Conservation (phyloP, 2,888 invertebrate species). For the Chromoteleia sp. region DNA sequence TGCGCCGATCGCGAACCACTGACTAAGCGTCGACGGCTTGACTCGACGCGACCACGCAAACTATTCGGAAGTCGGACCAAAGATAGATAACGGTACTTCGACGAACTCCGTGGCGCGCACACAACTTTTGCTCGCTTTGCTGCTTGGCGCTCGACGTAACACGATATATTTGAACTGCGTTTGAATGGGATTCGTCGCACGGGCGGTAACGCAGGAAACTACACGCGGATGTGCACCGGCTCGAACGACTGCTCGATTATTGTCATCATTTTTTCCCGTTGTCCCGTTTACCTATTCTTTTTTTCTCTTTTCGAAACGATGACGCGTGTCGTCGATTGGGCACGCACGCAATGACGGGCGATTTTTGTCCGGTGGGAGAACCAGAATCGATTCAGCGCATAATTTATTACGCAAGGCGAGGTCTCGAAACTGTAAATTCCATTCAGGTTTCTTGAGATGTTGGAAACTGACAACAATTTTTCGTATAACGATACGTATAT, state of each 20-base stretch:
- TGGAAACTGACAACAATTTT: not conserved
- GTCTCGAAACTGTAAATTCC: constrained; percentile 9
- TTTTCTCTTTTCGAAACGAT: not conserved
- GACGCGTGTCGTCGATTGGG: not conserved
- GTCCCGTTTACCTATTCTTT: not conserved
- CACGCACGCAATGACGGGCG: not conserved
- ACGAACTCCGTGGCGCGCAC: constrained; percentile 35
- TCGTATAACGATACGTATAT: too few relatives aligned
- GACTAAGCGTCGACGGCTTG: constrained; percentile 30
- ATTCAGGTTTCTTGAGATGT: constrained; percentile 13
- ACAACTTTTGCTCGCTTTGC: constrained; percentile 36
- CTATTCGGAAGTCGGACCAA: constrained; percentile 45
- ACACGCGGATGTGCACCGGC: not conserved
- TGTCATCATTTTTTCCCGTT: not conserved
- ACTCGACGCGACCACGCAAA: constrained; percentile 33
- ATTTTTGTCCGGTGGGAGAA: constrained; percentile 5
- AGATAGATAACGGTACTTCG: constrained; percentile 61
- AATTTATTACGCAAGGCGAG: constrained; percentile 12
- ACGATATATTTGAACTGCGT: constrained; percentile 51
- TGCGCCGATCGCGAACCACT: constrained; percentile 26
- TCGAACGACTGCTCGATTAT: not conserved
- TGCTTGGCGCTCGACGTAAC: constrained; percentile 49
- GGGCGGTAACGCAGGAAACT: constrained; percentile 39
- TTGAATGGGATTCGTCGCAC: constrained; percentile 28
- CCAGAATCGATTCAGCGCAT: constrained; percentile 23